A percentile compares a stretch with the other conserved stretches of the same genome.
Conservation (phyloP, 1,140 invertebrate species). For the Polypedilum vanderplanki region DNA sequence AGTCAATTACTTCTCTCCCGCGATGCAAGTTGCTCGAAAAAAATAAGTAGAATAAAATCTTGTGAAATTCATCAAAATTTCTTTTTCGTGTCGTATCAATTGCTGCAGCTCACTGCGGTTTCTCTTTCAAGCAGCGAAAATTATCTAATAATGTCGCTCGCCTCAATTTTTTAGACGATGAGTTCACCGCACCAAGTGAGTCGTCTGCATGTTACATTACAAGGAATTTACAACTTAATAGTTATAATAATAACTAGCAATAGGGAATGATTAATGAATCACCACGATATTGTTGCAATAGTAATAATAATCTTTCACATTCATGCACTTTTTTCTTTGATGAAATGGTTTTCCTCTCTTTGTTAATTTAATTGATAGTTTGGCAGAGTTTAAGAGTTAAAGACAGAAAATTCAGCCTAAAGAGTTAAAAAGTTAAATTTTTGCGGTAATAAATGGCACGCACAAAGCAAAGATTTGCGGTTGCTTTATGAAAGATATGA, state of each 20-base stretch:
- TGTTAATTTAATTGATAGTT: no score
- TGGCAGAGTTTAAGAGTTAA: no score
- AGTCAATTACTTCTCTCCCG: background rate
- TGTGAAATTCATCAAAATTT: conserved; percentile 9
- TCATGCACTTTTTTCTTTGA: background rate
- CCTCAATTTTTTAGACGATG: background rate
- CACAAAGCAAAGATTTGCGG: no score
- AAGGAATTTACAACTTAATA: no score
- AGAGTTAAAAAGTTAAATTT: no score
- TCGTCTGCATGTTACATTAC: no score
- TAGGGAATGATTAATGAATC: background rate
- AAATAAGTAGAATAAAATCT: background rate
- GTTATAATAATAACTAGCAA: no score
- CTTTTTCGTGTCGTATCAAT: conserved; percentile 17
- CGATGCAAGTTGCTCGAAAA: background rate
- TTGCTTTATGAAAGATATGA: no score
- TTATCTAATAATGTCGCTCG: conserved; percentile 12
- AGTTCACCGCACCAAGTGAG: no score
- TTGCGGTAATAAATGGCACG: no score
- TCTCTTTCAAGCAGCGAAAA: background rate
- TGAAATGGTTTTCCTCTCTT: no score
- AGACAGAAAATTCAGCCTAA: no score
- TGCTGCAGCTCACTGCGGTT: conserved; percentile 8
- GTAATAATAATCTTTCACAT: background rate
- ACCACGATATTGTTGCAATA: background rate